A percentile compares a stretch with the other conserved stretches of the same genome.
Conservation (phyloP, 2,888 invertebrate genomes). For the Chrysotoxum bicinctum region DNA sequence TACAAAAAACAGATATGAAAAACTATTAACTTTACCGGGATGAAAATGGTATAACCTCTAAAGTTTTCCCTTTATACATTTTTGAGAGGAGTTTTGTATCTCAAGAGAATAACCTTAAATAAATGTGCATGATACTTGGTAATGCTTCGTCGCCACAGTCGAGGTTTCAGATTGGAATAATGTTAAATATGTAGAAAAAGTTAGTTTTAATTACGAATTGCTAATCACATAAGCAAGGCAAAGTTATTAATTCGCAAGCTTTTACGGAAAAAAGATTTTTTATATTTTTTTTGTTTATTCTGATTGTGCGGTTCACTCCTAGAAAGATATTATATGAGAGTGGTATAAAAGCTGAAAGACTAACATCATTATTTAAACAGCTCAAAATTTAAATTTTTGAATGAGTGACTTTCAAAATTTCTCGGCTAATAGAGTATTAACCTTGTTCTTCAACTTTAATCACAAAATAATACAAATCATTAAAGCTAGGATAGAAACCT, state of each 20-base stretch:
- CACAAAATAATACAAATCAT: no score
- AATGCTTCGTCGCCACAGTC: conserved; percentile 16
- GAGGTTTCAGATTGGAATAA: conserved; percentile 49
- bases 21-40: conserved; percentile 37
- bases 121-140: conserved; percentile 38
- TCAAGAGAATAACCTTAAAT: conserved; percentile 38
- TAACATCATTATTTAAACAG: neutral
- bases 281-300: neutral
- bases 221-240: conserved; percentile 54
- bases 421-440: no score
- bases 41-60: conserved; percentile 31
- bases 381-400: no score
- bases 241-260: conserved; percentile 16
- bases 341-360: neutral
- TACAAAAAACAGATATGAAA: conserved; percentile 17
- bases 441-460: no score
- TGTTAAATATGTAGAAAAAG: conserved; percentile 58
- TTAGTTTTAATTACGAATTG: conserved; percentile 63
- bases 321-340: neutral
- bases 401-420: no score
- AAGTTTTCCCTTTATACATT: conserved; percentile 40
- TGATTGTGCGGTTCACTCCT: neutral
- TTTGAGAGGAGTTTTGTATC: neutral
- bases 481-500: no score
- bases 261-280: conserved; percentile 3